Conservation (phyloP, 23 tunicate species). For the Diplosoma virens region DNA sequence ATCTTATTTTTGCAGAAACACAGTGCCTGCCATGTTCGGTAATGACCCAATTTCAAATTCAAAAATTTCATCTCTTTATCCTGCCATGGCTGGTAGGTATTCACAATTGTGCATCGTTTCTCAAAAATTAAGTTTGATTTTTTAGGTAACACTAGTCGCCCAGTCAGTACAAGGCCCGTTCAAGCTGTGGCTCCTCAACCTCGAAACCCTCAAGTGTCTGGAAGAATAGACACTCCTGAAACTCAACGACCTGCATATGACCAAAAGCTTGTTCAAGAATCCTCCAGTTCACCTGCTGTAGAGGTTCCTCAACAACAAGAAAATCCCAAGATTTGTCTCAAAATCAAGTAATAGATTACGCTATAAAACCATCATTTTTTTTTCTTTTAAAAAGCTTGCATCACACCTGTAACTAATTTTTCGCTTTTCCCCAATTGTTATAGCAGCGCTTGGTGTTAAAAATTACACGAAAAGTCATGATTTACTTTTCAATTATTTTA, state of each 20-base stretch:
- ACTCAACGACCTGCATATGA: not conserved
- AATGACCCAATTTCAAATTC: slow-evolving; percentile 8
- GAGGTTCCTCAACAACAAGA: slow-evolving; percentile 39
- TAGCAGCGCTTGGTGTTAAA: no score
- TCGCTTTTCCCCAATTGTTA: no score
- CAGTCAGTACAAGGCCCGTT: slow-evolving; percentile 38
- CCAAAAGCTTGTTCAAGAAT: not conserved
- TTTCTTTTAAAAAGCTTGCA: no score
- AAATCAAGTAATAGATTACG: slow-evolving; percentile 87
- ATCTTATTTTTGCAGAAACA: not conserved
- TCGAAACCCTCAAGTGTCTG: slow-evolving; percentile 32
- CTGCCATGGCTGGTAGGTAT: not conserved
- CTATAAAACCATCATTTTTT: no score
- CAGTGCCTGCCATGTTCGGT: not conserved
- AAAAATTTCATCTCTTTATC: not conserved
- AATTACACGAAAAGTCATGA: no score
- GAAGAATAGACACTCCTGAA: slow-evolving; percentile 4
- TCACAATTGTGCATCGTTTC: not conserved
- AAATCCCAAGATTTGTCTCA: slow-evolving; percentile 75
- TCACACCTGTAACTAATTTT: no score
- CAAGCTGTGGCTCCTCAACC: slow-evolving; percentile 78
- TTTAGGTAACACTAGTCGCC: slow-evolving; percentile 20
- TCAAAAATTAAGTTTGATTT: not conserved
- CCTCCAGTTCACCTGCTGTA: not conserved
- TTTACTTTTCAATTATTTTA: no score